Evolutionary conservation across 2,113 vertebrate genomes (phyloP).

Genomic region (Emydura subglobosa): DNA sequence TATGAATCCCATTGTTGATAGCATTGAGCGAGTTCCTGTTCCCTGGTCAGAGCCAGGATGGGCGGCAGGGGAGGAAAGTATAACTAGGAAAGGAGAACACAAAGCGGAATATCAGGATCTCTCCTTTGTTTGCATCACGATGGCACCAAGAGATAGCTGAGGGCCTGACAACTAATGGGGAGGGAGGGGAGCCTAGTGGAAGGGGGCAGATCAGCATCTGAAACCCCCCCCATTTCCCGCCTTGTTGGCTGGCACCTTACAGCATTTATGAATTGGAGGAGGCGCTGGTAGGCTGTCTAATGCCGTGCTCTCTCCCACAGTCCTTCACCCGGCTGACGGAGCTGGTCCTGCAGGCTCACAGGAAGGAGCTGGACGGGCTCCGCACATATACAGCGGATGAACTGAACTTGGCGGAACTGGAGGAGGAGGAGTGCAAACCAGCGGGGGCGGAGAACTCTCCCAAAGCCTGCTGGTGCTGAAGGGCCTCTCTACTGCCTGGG

Average conservation of each 20-base stretch:
- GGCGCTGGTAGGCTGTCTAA: neutral
- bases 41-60: neutral
- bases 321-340: constrained; percentile 95
- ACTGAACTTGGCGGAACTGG: constrained; percentile 86
- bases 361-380: constrained; percentile 93
- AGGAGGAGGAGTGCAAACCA: constrained; percentile 88
- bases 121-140: neutral
- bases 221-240: neutral
- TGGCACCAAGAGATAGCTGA: too few species aligned
- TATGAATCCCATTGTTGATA: neutral
- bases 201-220: neutral
- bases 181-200: neutral
- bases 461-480: constrained; percentile 95
- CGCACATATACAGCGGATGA: constrained; percentile 78
- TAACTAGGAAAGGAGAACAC: neutral
- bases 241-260: neutral
- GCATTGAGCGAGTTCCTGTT: neutral
- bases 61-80: neutral
- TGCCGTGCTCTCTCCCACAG: constrained; percentile 68
- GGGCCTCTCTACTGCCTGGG: neutral
- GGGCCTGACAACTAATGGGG: accelerated
- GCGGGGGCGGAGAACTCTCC: constrained; percentile 76
- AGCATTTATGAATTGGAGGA: neutral
- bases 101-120: neutral
- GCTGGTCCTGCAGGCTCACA: constrained; percentile 93